Conservation (phyloP, 2,797 vertebrate genomes). For the Sebastes cheni region DNA sequence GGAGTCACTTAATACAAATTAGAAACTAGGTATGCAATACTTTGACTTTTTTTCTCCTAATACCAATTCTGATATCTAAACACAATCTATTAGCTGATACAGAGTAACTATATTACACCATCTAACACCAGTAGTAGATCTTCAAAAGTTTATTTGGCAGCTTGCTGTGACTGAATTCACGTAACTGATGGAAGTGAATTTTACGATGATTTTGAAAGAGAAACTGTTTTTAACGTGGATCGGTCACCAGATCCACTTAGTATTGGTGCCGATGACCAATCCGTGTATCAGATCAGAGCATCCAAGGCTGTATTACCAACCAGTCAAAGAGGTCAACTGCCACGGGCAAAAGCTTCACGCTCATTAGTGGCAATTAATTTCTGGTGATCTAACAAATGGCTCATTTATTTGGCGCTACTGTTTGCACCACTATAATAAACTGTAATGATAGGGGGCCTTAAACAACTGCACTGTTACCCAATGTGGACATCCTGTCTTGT, state of each 20-base stretch:
- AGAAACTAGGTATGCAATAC: neutral
- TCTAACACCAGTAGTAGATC: neutral
- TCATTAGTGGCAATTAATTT: neutral
- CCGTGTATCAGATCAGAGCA: neutral
- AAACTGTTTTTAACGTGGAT: neutral
- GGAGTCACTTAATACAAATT: neutral
- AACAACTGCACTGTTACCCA: neutral
- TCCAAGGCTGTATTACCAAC: neutral
- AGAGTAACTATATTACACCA: neutral
- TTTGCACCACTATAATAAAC: neutral
- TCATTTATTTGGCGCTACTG: neutral
- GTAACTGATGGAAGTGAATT: neutral
- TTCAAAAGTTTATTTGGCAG: neutral
- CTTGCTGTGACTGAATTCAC: neutral
- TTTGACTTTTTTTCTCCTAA: neutral
- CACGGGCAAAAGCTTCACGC: neutral
- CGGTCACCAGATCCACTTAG: neutral
- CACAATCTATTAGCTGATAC: neutral
- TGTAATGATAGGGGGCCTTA: neutral
- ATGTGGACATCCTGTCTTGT: neutral
- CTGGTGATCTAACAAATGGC: neutral
- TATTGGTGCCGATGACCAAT: neutral
- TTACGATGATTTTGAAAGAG: neutral
- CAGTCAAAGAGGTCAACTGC: neutral
- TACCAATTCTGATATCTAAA: neutral